Base-by-base conservation (phyloP, 2,797 vertebrate genomes). In the Mallotus villosus region DNA sequence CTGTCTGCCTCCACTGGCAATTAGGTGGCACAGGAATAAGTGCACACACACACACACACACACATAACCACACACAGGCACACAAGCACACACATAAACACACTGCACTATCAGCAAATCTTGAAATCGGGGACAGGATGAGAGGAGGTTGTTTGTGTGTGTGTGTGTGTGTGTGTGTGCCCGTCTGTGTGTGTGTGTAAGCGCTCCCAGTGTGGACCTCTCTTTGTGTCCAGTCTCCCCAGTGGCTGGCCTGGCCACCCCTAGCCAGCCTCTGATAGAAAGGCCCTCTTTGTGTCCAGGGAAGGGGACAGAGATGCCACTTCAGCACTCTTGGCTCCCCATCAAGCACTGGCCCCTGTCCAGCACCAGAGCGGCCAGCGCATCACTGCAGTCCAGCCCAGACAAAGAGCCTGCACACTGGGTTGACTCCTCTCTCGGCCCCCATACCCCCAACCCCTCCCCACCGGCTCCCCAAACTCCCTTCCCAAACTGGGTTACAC, bases 321-420 rank as follows among this genome's bases (percentile, higher is more conserved):
- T 90, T 88, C 85, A 86, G 84, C 79, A 80, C 83, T 78, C 77
- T 88, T 86, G 86, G 84, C 84, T 84, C 51, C 67, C 67, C 65
- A 80, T 78, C 75, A 80, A 80, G 80, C 75, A 68, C 82, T 89
- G 88, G 88, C 88, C n/a, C 58, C 74, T 74, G 68, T 86, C 88
- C 90, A 91, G 82, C 81, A 82, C 75, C 83, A 82, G 83, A 81
- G 79, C 88, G 81, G 82, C 74, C 78, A 78, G 77, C 17, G 27
- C 75, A 79, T 87, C 86, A 81, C 82, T 82, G 79, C 71, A 76
- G 78, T 76, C 51, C 75, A 74, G 80, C 34, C 79, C 75, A 78
- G 81, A 91, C 85, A 90, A 86, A 88, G 85, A 86, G 79, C 73
- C 84, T 81, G 74, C 70, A 86, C 83, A 84, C 75, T 82, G 85